A percentile compares a stretch with the other conserved stretches of the same genome.
These are phyloP conservation scores for Caenorhabditis zanzibari DNA, from an alignment of 2,888 invertebrate species.

Conservation along the genomic window DNA sequence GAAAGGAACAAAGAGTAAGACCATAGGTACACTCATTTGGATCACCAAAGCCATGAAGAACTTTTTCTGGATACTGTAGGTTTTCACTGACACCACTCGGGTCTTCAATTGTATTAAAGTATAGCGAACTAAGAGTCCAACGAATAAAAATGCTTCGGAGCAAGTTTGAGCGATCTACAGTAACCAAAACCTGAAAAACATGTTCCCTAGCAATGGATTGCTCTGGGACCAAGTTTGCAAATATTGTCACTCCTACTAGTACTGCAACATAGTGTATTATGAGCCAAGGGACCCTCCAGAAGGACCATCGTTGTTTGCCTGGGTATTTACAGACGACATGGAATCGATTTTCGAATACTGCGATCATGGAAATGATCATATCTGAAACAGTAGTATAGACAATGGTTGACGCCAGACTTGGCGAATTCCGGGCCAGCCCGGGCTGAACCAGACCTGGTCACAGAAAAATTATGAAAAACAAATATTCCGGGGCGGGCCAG, in stretches of 20 bases:
- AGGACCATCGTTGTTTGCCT: background rate
- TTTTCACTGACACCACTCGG: background rate
- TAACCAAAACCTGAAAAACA: background rate
- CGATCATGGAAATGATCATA: background rate
- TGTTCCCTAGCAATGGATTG: background rate
- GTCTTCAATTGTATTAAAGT: background rate
- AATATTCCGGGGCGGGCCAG: too few relatives aligned
- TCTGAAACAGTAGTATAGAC: background rate
- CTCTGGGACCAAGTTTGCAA: background rate
- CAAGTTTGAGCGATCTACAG: background rate
- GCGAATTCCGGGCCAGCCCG: too few relatives aligned
- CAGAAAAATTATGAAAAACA: too few relatives aligned
- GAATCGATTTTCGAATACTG: slow-evolving; percentile 34
- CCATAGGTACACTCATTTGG: background rate
- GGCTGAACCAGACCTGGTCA: too few relatives aligned
- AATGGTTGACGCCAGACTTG: too few relatives aligned
- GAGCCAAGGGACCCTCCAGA: slow-evolving; percentile 10
- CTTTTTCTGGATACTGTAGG: background rate
- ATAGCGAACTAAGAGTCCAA: background rate
- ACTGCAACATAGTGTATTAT: background rate
- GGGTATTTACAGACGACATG: background rate
- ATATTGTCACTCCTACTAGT: background rate
- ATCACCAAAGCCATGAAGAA: slow-evolving; percentile 3
- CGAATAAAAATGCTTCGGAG: background rate
- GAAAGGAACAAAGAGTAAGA: background rate